Base-by-base conservation (phyloP, 2,113 vertebrate genomes). In the Poecile atricapillus region DNA sequence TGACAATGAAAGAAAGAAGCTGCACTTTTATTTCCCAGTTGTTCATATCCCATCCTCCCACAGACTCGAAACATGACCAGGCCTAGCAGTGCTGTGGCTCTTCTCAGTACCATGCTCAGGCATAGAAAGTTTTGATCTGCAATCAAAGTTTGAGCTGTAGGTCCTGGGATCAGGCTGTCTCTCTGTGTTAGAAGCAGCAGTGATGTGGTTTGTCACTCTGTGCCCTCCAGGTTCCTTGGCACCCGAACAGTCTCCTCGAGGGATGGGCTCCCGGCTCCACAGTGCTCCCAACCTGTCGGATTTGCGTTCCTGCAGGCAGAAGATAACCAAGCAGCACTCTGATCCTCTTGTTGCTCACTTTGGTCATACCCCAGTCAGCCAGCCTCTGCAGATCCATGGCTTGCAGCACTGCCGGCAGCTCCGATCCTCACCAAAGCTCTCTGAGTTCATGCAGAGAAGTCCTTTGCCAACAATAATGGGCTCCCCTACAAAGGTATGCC, bases 391-490 rank as follows among this genome's bases (percentile, higher is more conserved):
- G 17, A 39, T 96, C 10, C 97, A 97, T 0, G 96, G 91, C 37
- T 85, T 98, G 46, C 98, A 96, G 88, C 98, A 94, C 55, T 98
- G 95, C 97, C 97, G 98, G 23, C 98, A 98, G n/a, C 97, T 99
- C 31, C 97, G 99, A 5, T 98, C 99, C 49, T 99, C 99, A 2
- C 99, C 99, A 5, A 98, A 99, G 89, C 98, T 99, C 73, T 99
- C 99, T 0, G 99, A 99, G 90, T 98, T 99, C 93, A 98, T 99
- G 97, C 99, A 99, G 98, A 98, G 99, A 20, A 99, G 97, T 94
- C 99, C 99, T 37, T 97, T 99, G 49, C 99, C 99, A 74, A 99
- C 99, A 6, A 99, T 99, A 95, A 80, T 99, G 91, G 99, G 99
- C 91, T 99, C 99, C 69, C 99, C 99, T 3, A 98, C 98, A 56